Evolutionary conservation across 2,113 vertebrate genomes (phyloP).

Genomic region (Odocoileus virginianus): DNA sequence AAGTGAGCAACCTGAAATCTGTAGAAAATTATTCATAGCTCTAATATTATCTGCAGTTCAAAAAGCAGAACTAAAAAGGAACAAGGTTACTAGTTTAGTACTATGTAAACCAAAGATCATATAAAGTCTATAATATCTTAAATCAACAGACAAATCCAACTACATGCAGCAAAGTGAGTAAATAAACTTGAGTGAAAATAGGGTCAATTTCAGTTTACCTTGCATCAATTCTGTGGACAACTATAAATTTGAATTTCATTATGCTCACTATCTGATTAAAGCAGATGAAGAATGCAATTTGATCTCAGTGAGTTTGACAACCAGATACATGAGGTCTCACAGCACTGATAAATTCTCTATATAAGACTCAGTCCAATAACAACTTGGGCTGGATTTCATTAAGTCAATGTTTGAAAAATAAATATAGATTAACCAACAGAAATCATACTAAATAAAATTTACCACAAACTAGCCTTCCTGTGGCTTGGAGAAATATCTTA

Average conservation of each 20-base stretch:
- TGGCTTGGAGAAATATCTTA: not conserved
- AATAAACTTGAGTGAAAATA: slow-evolving; percentile 70
- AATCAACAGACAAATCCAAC: slow-evolving; percentile 29
- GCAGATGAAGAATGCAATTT: slow-evolving; percentile 57
- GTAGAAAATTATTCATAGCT: not conserved
- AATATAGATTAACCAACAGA: not conserved
- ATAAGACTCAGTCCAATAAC: not conserved
- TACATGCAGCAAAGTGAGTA: slow-evolving; percentile 19
- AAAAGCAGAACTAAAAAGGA: not conserved
- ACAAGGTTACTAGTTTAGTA: not conserved
- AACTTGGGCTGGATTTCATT: not conserved
- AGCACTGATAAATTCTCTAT: slow-evolving; percentile 42
- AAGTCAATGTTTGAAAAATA: not conserved
- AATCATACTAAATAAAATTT: slow-evolving; percentile 6
- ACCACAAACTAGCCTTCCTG: not conserved
- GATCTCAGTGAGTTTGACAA: slow-evolving; percentile 52
- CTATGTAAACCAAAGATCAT: not conserved
- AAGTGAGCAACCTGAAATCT: not conserved
- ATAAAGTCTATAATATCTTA: not conserved
- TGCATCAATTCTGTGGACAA: slow-evolving; percentile 54
- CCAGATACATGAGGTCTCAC: slow-evolving; percentile 21
- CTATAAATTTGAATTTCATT: slow-evolving; percentile 73
- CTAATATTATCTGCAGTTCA: not conserved
- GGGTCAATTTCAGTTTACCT: slow-evolving; percentile 61
- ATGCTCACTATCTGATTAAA: slow-evolving; percentile 63